Percentiles rank a stretch among this genome's conserved stretches.
These are phyloP conservation scores for Cordylochernes scorpioides DNA, from an alignment of 2,888 invertebrate genomes.

Conservation along the genomic window DNA sequence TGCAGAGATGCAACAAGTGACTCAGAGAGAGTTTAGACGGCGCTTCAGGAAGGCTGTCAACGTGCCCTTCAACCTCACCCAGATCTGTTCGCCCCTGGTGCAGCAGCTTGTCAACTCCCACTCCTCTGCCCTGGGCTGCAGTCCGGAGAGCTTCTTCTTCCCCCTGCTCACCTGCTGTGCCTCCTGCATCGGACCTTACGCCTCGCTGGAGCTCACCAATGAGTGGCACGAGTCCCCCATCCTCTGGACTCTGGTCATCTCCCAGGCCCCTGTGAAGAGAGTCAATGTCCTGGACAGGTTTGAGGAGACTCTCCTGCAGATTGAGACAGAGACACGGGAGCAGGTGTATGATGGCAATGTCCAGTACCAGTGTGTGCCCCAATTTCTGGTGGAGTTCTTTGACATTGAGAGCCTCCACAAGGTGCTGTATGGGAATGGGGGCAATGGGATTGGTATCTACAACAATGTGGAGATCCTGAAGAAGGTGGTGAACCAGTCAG, in stretches of 20 bases:
- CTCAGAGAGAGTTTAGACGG: constrained; percentile 5
- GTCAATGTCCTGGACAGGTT: constrained; percentile 10
- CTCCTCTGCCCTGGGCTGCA: constrained; percentile 7
- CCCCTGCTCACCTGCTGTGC: constrained; percentile 10
- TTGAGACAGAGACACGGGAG: too few species aligned
- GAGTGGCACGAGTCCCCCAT: constrained; percentile 9
- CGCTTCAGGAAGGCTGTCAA: constrained; percentile 9
- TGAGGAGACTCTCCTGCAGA: too few species aligned
- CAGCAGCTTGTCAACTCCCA: constrained; percentile 6
- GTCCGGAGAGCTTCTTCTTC: constrained; percentile 8
- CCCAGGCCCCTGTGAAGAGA: constrained; percentile 5
- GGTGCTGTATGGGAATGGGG: constrained; percentile 6
- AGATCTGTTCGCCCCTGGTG: constrained; percentile 7
- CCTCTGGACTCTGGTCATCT: constrained; percentile 8
- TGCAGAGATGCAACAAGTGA: constrained; percentile 6
- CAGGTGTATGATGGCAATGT: constrained; percentile 4
- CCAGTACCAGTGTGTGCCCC: constrained; percentile 3
- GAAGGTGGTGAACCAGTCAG: constrained; percentile 2
- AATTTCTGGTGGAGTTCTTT: constrained; percentile 8
- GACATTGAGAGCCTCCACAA: constrained; percentile 5
- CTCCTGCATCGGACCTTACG: constrained; percentile 7
- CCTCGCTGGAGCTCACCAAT: constrained; percentile 4
- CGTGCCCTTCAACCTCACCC: constrained; percentile 7
- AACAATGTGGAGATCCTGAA: constrained; percentile 7
- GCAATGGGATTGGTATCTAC: constrained; percentile 10